These are phyloP conservation scores for Abrostola tripartita DNA, from an alignment of 2,888 invertebrate species.

Conservation along the genomic window DNA sequence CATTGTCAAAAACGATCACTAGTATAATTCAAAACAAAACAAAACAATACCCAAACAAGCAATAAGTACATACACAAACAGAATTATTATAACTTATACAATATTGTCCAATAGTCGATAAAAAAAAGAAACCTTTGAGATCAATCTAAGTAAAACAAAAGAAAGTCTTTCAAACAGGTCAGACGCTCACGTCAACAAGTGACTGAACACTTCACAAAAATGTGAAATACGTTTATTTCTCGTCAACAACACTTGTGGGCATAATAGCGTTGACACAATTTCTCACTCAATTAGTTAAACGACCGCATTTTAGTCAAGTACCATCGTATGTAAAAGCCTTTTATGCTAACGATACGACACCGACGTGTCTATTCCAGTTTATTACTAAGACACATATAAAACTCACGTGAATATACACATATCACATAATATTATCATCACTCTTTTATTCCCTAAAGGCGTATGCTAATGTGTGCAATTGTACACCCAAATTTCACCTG, in stretches of 20 bases:
- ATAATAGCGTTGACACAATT: slow-evolving; percentile 10
- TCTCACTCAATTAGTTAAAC: slow-evolving; percentile 9
- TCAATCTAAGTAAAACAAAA: neutral
- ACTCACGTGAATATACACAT: neutral
- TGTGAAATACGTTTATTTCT: neutral
- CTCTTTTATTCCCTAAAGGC: too few relatives aligned
- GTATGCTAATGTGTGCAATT: too few relatives aligned
- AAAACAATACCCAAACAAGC: too few relatives aligned
- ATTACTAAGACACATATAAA: neutral
- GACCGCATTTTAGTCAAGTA: slow-evolving; percentile 8
- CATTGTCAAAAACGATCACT: too few relatives aligned
- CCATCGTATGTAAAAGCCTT: slow-evolving; percentile 5
- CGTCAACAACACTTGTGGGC: neutral
- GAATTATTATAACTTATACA: neutral
- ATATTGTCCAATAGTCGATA: neutral
- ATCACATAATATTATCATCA: too few relatives aligned
- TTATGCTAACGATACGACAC: slow-evolving; percentile 19
- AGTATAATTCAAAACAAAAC: too few relatives aligned
- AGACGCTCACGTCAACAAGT: neutral
- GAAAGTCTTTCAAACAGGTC: neutral
- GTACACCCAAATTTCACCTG: too few relatives aligned
- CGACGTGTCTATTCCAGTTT: slow-evolving; percentile 13
- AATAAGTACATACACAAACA: neutral
- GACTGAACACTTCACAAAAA: neutral
- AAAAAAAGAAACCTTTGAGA: neutral